Evolutionary conservation across 2,888 invertebrate species (phyloP).

Genomic region (Epicampocera succincta): DNA sequence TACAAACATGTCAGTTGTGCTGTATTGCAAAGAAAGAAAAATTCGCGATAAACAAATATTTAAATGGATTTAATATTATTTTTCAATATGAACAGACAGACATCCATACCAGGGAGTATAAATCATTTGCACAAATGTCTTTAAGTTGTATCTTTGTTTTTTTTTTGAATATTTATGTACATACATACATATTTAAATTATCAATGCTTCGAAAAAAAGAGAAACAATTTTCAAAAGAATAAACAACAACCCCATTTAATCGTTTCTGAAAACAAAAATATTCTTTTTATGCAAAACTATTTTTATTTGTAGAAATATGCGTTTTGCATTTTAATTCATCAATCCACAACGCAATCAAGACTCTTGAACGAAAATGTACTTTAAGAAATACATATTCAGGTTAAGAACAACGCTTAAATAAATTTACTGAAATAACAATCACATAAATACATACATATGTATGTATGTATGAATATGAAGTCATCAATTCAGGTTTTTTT

Average conservation of each 20-base stretch:
- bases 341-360: no score
- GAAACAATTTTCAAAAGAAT: background rate
- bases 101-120: background rate
- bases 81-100: no score
- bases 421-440: conserved; percentile 44
- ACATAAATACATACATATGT: no score
- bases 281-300: conserved; percentile 14
- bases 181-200: conserved; percentile 11
- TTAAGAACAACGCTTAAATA: conserved; percentile 20
- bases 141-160: conserved; percentile 3
- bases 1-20: conserved; percentile 28
- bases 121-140: conserved; percentile 26
- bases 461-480: no score
- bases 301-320: conserved; percentile 20
- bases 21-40: conserved; percentile 8
- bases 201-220: conserved; percentile 21
- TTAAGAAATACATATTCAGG: conserved; percentile 5
- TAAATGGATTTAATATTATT: conserved; percentile 31
- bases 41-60: conserved; percentile 34
- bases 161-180: no score
- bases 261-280: background rate
- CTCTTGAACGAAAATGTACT: no score
- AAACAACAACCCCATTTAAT: conserved; percentile 11
- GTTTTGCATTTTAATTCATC: conserved; percentile 51
- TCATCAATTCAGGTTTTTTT: conserved; percentile 40